Evolutionary conservation across 2,113 vertebrate genomes (phyloP).

Genomic region (Aix galericulata): DNA sequence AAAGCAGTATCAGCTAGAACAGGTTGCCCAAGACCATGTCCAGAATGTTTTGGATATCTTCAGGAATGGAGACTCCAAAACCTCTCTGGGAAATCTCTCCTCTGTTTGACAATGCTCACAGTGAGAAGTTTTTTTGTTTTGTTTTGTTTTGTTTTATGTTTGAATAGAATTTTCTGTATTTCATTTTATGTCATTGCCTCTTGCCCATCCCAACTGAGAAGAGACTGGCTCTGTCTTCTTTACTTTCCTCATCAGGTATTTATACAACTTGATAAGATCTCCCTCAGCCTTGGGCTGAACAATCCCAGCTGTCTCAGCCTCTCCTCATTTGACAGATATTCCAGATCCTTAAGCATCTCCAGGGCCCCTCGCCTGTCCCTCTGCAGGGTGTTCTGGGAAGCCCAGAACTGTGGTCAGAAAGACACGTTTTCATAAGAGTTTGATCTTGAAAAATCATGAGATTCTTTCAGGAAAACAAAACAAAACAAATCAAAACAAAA

Average conservation of each 20-base stretch:
- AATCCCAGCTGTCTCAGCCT: neutral
- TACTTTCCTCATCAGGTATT: neutral
- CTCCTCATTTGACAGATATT: neutral
- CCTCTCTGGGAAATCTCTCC: neutral
- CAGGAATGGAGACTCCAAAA: fast-evolving
- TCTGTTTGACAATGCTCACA: neutral
- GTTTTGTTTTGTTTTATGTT: neutral
- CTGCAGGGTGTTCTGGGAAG: neutral
- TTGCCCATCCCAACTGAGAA: neutral
- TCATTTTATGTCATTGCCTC: neutral
- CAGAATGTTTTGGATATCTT: neutral
- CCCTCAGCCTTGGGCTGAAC: neutral
- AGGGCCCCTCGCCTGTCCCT: neutral
- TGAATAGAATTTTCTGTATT: neutral
- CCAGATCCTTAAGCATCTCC: neutral
- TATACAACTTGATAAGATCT: neutral
- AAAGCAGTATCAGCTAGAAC: neutral
- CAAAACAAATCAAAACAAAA: too few relatives aligned
- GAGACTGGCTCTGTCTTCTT: neutral
- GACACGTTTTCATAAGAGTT: neutral
- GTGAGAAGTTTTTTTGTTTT: neutral
- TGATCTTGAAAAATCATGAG: neutral
- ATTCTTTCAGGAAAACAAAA: neutral
- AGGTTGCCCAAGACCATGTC: neutral
- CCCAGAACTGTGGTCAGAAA: neutral